phyloP scores from a whole-genome alignment of 2,888 invertebrate species.

The Gortyna flavago region DNA sequence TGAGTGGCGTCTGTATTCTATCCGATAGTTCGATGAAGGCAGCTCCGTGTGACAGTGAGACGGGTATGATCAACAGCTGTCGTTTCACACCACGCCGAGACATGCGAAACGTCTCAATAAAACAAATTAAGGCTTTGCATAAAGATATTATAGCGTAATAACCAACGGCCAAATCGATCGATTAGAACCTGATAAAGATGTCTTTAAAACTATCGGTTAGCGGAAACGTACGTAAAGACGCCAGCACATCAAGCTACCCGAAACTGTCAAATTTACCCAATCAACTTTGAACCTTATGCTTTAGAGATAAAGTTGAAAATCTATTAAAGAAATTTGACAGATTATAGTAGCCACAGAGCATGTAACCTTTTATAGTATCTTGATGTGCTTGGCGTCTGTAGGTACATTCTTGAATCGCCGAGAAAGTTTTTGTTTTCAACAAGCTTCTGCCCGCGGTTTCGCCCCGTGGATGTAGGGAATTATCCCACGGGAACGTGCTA shows the following conservation, averaged over 20 bases:
- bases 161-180: background rate
- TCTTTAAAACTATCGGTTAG: background rate
- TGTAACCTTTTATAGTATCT: no score
- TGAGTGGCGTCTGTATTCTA: slow-evolving; percentile 8
- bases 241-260: no score
- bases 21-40: slow-evolving; percentile 19
- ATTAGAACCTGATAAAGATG: background rate
- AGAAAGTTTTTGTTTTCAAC: background rate
- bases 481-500: background rate
- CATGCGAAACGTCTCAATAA: slow-evolving; percentile 16
- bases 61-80: slow-evolving; percentile 52
- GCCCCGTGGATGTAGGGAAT: background rate
- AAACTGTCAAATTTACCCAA: no score
- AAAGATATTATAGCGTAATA: background rate
- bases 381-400: no score
- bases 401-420: background rate
- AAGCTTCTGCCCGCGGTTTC: background rate
- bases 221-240: background rate
- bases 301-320: no score
- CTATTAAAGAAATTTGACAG: no score
- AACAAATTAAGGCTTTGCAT: slow-evolving; percentile 12
- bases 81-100: slow-evolving; percentile 30
- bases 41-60: slow-evolving; percentile 42
- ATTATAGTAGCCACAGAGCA: no score
- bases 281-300: no score